Percentiles rank a stretch among this genome's conserved stretches.
phyloP scores from a whole-genome alignment of 1,140 invertebrate species.

The Diachasmimorpha longicaudata region DNA sequence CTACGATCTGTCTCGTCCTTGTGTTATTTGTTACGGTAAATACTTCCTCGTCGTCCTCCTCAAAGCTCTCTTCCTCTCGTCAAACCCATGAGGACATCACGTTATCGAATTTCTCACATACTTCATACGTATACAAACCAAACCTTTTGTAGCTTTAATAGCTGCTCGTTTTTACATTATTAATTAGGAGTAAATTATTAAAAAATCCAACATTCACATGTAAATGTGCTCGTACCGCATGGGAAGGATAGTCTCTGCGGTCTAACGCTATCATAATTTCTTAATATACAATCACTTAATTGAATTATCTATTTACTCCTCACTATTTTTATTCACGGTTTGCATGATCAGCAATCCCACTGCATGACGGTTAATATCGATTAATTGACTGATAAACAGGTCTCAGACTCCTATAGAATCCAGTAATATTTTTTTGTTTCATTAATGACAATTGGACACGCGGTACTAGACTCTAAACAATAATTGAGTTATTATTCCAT shows the following conservation, averaged over 20 bases:
- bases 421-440: not conserved
- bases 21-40: not conserved
- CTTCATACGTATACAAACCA: not conserved
- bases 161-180: not conserved
- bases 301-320: not conserved
- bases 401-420: not conserved
- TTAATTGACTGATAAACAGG: not conserved
- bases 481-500: not conserved
- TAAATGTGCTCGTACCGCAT: not conserved
- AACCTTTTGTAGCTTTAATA: not conserved
- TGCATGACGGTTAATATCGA: conserved; percentile 6
- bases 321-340: not conserved
- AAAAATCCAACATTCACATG: not conserved
- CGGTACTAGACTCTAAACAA: not conserved
- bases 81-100: not conserved
- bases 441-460: not conserved
- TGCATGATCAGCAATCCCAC: not conserved
- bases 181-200: not conserved
- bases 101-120: not conserved
- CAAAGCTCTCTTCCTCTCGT: not conserved
- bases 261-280: conserved; percentile 1
- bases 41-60: not conserved
- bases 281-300: not conserved
- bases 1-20: not conserved
- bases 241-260: not conserved